phyloP scores from a whole-genome alignment of 1,140 invertebrate species.

The Orchesella cincta region DNA sequence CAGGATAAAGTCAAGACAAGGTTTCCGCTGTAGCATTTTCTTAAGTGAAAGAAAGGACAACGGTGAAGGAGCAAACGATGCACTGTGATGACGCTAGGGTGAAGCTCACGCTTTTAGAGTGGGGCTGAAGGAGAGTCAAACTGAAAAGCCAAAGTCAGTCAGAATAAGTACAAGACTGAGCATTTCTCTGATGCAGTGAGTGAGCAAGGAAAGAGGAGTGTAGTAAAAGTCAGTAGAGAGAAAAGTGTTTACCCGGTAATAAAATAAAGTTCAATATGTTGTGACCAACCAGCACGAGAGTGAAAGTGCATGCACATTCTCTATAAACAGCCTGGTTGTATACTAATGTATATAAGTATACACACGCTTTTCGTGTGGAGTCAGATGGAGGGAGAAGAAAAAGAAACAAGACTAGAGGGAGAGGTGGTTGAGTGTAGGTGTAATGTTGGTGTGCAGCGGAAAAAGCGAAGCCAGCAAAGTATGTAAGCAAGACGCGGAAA shows the following conservation, averaged over 20 bases:
- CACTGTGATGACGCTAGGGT: neutral
- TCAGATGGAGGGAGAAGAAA: too few relatives aligned
- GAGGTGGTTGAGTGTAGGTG: too few relatives aligned
- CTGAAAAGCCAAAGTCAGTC: neutral
- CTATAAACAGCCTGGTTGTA: too few relatives aligned
- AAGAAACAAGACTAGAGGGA: too few relatives aligned
- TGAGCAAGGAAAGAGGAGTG: neutral
- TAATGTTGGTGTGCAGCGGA: too few relatives aligned
- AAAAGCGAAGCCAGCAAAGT: too few relatives aligned
- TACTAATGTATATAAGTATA: too few relatives aligned
- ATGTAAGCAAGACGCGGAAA: too few relatives aligned
- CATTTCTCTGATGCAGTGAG: neutral
- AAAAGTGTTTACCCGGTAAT: constrained; percentile 15
- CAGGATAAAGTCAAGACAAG: neutral
- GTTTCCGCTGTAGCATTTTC: neutral
- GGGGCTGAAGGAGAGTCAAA: neutral
- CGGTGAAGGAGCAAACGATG: neutral
- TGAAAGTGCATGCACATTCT: too few relatives aligned
- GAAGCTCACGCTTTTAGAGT: neutral
- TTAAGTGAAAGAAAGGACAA: neutral
- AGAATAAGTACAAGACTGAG: neutral
- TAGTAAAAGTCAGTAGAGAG: too few relatives aligned
- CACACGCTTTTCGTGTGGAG: too few relatives aligned
- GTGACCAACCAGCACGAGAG: neutral
- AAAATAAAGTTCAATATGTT: constrained; percentile 20